These are phyloP conservation scores for Ophraella communa DNA, from an alignment of 2,888 invertebrate species.

Conservation along the genomic window DNA sequence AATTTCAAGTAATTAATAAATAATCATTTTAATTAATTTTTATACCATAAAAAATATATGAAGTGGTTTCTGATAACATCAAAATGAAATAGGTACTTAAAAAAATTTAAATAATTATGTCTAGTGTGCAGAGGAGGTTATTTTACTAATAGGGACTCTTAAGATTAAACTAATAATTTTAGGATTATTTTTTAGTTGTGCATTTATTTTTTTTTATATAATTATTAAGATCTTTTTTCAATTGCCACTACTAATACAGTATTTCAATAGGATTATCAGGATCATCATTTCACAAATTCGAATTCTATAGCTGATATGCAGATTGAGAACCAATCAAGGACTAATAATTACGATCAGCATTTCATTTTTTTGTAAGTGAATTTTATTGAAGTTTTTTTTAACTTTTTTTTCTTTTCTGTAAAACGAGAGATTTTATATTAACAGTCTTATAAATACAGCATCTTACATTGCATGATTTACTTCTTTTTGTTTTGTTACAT, in stretches of 20 bases:
- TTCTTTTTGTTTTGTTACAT: slow-evolving; percentile 13
- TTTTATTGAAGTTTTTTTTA: slow-evolving; percentile 30
- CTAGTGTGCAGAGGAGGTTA: too few relatives aligned
- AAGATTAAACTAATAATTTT: too few relatives aligned
- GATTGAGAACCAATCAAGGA: slow-evolving; percentile 36
- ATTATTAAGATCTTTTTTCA: neutral
- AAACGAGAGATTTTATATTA: slow-evolving; percentile 34
- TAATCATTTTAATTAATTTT: too few relatives aligned
- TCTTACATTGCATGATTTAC: slow-evolving; percentile 40
- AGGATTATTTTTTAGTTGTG: too few relatives aligned
- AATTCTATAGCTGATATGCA: slow-evolving; percentile 39
- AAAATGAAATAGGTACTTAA: too few relatives aligned
- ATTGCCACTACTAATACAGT: slow-evolving; percentile 19
- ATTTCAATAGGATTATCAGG: slow-evolving; percentile 42
- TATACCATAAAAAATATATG: too few relatives aligned
- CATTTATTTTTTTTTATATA: neutral
- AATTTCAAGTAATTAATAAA: too few relatives aligned
- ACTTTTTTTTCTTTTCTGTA: slow-evolving; percentile 10
- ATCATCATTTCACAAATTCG: slow-evolving; percentile 47
- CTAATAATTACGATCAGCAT: slow-evolving; percentile 48
- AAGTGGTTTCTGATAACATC: too few relatives aligned
- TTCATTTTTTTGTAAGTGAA: slow-evolving; percentile 52
- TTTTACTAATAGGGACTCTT: too few relatives aligned
- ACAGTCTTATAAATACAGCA: slow-evolving; percentile 47
- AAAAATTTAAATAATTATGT: too few relatives aligned